Percentiles rank a stretch among this genome's conserved stretches.
phyloP scores from a whole-genome alignment of 1,140 invertebrate genomes.

The Adoxophyes honmai region DNA sequence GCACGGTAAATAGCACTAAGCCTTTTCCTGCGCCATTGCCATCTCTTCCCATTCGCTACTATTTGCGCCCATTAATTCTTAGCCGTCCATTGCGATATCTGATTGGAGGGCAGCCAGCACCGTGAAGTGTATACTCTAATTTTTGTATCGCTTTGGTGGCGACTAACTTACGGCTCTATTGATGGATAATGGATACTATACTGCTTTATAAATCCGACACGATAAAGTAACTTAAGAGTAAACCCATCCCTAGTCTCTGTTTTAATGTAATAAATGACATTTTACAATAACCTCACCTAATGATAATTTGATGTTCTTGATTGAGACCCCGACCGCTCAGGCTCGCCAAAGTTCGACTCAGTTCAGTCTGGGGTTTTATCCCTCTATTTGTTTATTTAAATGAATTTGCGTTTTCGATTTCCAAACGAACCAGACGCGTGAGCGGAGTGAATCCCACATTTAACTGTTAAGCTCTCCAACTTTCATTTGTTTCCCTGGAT shows the following conservation, averaged over 20 bases:
- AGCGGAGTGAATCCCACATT: neutral
- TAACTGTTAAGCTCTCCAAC: constrained; percentile 3
- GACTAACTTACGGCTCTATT: too few species aligned
- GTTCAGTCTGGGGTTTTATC: neutral
- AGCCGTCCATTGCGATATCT: constrained; percentile 2
- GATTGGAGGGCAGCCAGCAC: constrained; percentile 6
- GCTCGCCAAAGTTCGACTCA: too few species aligned
- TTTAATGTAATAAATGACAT: too few species aligned
- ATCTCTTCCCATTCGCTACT: constrained; percentile 6
- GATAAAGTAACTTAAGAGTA: too few species aligned
- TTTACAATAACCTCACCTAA: too few species aligned
- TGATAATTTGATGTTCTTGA: too few species aligned
- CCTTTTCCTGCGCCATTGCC: constrained; percentile 1
- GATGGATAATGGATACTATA: too few species aligned
- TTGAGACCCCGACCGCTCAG: too few species aligned
- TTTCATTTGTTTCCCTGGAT: neutral
- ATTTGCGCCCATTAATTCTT: constrained; percentile 7
- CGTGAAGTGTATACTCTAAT: too few species aligned
- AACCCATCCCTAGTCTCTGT: too few species aligned
- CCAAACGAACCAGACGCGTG: constrained; percentile 1
- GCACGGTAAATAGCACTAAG: constrained; percentile 8
- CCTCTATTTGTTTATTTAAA: constrained; percentile 11
- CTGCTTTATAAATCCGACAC: too few species aligned
- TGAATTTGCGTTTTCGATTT: constrained; percentile 6
- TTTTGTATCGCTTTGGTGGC: too few species aligned